Percentiles rank a stretch among this genome's conserved stretches.
phyloP scores from a whole-genome alignment of 2,888 invertebrate species.

The Carpatolechia fugitivella region DNA sequence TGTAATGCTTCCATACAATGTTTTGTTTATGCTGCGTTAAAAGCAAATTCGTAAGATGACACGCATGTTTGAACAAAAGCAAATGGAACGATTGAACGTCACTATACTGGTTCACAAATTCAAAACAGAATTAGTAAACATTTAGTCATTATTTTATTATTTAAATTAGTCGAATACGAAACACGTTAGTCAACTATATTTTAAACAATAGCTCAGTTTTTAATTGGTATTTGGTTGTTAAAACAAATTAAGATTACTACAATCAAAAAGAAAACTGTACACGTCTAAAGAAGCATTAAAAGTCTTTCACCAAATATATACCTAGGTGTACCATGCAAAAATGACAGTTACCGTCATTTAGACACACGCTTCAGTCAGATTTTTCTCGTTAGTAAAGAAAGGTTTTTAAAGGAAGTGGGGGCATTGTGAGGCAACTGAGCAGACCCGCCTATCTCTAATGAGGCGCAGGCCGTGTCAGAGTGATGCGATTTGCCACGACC shows the following conservation, averaged over 20 bases:
- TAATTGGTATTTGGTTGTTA: too few species aligned
- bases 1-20: not conserved
- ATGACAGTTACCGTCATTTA: not conserved
- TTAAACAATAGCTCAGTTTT: too few species aligned
- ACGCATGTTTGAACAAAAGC: slow-evolving; percentile 7
- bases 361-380: slow-evolving; percentile 23
- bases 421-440: slow-evolving; percentile 58
- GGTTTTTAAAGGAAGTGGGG: slow-evolving; percentile 46
- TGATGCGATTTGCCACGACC: slow-evolving; percentile 18
- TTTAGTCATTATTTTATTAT: too few species aligned
- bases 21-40: not conserved
- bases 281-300: too few species aligned
- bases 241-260: too few species aligned
- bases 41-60: slow-evolving; percentile 9
- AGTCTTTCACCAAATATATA: too few species aligned
- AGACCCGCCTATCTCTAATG: slow-evolving; percentile 63
- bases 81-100: not conserved
- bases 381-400: slow-evolving; percentile 60
- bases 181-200: too few species aligned
- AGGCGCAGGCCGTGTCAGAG: slow-evolving; percentile 50
- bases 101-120: too few species aligned
- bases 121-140: too few species aligned
- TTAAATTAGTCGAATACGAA: too few species aligned
- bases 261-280: too few species aligned
- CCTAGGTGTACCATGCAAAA: not conserved